Percentiles rank a stretch among this genome's conserved stretches.
phyloP scores from a whole-genome alignment of 1,140 invertebrate species.

The Latrodectus geometricus region DNA sequence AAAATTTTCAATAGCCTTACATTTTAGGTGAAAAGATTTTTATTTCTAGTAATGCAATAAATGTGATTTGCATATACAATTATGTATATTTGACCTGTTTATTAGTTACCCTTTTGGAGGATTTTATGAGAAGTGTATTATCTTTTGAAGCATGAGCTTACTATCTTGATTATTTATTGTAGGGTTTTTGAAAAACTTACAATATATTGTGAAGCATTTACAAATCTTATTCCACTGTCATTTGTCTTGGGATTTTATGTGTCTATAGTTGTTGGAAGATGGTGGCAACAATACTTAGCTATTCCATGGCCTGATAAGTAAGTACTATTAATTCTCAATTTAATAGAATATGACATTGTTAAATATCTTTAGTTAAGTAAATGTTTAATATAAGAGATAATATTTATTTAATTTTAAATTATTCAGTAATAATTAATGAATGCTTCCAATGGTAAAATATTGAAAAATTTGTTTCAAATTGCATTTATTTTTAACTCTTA shows the following conservation, averaged over 20 bases:
- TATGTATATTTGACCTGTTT: too few relatives aligned
- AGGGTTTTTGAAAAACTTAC: constrained; percentile 82
- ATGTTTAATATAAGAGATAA: not conserved
- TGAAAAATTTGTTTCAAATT: too few relatives aligned
- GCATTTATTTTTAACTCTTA: too few relatives aligned
- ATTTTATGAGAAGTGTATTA: too few relatives aligned
- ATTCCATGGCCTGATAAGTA: constrained; percentile 83
- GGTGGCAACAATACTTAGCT: constrained; percentile 90
- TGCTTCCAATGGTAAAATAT: not conserved
- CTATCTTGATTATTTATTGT: too few relatives aligned
- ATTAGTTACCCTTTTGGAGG: too few relatives aligned
- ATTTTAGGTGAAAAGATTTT: too few relatives aligned
- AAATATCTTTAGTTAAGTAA: not conserved
- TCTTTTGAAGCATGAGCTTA: too few relatives aligned
- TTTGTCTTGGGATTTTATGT: constrained; percentile 94
- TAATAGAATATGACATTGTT: too few relatives aligned
- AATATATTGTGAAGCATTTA: constrained; percentile 82
- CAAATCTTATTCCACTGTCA: constrained; percentile 83
- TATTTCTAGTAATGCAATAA: too few relatives aligned
- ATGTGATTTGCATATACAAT: too few relatives aligned
- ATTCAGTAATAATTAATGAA: not conserved
- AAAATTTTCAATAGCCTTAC: too few relatives aligned
- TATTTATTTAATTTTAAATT: not conserved
- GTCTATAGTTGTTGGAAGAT: constrained; percentile 88
- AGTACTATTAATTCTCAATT: constrained; percentile 63